phyloP scores from a whole-genome alignment of 2,113 vertebrate species.

The Anguilla japonica region DNA sequence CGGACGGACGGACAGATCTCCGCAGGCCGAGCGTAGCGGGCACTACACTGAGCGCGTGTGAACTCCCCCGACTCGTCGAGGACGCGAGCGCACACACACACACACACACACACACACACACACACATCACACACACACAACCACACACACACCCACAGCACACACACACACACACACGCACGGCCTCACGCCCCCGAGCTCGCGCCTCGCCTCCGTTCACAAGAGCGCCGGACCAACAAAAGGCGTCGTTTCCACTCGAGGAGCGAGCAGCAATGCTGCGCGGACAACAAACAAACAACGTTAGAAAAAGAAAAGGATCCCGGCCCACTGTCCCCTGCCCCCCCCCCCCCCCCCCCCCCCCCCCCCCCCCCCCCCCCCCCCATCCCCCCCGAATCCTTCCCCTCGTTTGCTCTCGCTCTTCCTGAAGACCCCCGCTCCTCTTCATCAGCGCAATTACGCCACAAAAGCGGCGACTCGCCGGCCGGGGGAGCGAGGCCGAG shows the following conservation, averaged over 20 bases:
- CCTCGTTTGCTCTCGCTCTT: too few species aligned
- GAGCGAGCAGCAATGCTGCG: conserved; percentile 22
- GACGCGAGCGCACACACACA: too few species aligned
- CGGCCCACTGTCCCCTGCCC: conserved; percentile 43
- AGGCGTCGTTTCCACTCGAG: conserved; percentile 55
- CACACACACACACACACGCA: too few species aligned
- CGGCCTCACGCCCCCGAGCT: conserved; percentile 51
- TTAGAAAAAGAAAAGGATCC: background rate
- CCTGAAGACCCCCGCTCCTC: conserved; percentile 35
- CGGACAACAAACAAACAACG: too few species aligned
- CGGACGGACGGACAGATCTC: too few species aligned
- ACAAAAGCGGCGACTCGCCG: conserved; percentile 67
- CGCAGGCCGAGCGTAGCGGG: background rate
- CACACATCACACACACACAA: too few species aligned
- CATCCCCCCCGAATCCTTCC: too few species aligned
- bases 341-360: conserved; percentile 51
- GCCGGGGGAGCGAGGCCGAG: conserved; percentile 26
- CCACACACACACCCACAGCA: too few species aligned
- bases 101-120: too few species aligned
- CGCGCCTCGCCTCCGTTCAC: conserved; percentile 58
- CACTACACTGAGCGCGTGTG: background rate
- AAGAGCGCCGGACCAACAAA: conserved; percentile 55
- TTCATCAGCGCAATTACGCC: conserved; percentile 72
- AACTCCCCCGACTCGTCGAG: background rate
- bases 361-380: conserved; percentile 26